These are phyloP conservation scores for Gouania willdenowi DNA, from an alignment of 2,797 vertebrate genomes.

Conservation along the genomic window DNA sequence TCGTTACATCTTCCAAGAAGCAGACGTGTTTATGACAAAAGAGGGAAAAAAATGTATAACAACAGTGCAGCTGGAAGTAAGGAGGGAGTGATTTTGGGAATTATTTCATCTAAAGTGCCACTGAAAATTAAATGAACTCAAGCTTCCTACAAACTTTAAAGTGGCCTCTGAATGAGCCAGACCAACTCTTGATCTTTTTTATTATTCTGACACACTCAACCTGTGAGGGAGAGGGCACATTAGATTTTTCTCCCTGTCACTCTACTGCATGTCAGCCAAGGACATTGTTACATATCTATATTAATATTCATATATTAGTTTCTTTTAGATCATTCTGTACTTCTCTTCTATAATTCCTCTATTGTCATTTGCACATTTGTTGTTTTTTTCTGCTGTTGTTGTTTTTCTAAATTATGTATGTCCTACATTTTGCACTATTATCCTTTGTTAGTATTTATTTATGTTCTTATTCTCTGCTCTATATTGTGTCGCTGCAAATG, in stretches of 20 bases:
- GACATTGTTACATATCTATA: no score
- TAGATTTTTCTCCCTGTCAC: neutral
- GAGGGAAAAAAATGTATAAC: neutral
- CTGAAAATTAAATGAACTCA: slow-evolving; percentile 13
- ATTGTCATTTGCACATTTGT: no score
- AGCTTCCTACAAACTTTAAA: slow-evolving; percentile 13
- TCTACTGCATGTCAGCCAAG: no score
- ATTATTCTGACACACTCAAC: slow-evolving; percentile 4
- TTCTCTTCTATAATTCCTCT: no score
- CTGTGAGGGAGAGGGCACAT: neutral
- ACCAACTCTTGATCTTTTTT: slow-evolving; percentile 6
- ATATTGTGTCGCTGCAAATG: no score
- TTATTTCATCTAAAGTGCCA: slow-evolving; percentile 3
- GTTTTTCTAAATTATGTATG: no score
- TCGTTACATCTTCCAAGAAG: neutral
- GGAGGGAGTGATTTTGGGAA: slow-evolving; percentile 18
- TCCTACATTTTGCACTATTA: no score
- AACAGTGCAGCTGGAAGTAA: neutral
- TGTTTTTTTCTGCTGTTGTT: no score
- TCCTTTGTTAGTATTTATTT: no score
- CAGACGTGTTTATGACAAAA: neutral
- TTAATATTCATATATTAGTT: no score
- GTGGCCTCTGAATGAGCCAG: slow-evolving; percentile 1
- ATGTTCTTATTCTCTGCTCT: no score
- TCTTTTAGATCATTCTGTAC: no score